Conservation (phyloP, 2,888 invertebrate genomes). For the Platypus cylindrus region DNA sequence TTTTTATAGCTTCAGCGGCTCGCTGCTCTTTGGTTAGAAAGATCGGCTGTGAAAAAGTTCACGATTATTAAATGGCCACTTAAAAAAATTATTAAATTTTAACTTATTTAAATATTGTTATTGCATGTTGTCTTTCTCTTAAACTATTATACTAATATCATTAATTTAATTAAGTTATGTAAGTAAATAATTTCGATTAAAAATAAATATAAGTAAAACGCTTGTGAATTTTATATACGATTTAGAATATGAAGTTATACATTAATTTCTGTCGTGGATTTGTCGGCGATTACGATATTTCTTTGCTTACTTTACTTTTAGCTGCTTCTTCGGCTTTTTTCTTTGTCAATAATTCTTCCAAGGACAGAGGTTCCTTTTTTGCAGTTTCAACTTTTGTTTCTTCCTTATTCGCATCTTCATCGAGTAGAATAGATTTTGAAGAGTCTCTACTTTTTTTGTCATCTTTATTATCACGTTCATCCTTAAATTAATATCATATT, state of each 20-base stretch:
- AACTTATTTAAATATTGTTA: no score
- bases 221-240: no score
- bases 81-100: no score
- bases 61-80: neutral
- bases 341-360: slow-evolving; percentile 90
- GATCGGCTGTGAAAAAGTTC: slow-evolving; percentile 50
- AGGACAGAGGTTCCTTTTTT: slow-evolving; percentile 78
- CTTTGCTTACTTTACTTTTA: slow-evolving; percentile 57
- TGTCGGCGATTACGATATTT: no score
- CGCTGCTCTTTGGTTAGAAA: slow-evolving; percentile 95
- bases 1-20: slow-evolving; percentile 75
- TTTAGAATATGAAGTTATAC: no score
- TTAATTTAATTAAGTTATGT: no score
- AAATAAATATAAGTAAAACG: no score
- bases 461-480: slow-evolving; percentile 25
- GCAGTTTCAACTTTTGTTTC: slow-evolving; percentile 22
- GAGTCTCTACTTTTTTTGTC: slow-evolving; percentile 28
- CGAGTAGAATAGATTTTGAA: slow-evolving; percentile 25
- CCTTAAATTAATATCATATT: slow-evolving; percentile 3
- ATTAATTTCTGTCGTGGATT: no score
- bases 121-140: no score
- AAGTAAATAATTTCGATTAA: no score
- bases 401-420: slow-evolving; percentile 19
- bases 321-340: slow-evolving; percentile 94
- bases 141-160: no score